A percentile compares a stretch with the other conserved stretches of the same genome.
phyloP scores from a whole-genome alignment of 2,888 invertebrate genomes.

The Drosophila sordidapex region DNA sequence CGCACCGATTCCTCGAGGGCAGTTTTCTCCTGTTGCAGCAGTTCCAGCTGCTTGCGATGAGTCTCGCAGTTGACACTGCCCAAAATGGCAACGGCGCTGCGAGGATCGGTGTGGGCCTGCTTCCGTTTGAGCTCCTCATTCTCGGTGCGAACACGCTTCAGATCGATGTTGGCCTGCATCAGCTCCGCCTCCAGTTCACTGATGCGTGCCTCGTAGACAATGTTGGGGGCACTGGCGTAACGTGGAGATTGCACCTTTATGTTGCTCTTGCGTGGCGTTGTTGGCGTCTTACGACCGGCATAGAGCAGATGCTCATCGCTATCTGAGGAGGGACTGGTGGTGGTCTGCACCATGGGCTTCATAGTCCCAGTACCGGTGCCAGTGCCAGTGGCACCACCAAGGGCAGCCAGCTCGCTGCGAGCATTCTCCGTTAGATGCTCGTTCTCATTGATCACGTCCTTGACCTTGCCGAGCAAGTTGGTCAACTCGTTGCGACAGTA shows the following conservation, averaged over 20 bases:
- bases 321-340: slow-evolving; percentile 86
- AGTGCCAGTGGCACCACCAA: slow-evolving; percentile 79
- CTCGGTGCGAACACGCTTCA: slow-evolving; percentile 90
- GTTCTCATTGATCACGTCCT: slow-evolving; percentile 94
- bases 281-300: slow-evolving; percentile 51
- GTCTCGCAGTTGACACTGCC: slow-evolving; percentile 86
- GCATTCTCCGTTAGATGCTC: slow-evolving; percentile 92
- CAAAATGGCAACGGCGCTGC: slow-evolving; percentile 48
- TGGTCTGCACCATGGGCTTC: slow-evolving; percentile 26
- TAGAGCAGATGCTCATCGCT: slow-evolving; percentile 84
- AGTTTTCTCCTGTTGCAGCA: slow-evolving; percentile 89
- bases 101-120: slow-evolving; percentile 72
- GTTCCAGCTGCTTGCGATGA: slow-evolving; percentile 90
- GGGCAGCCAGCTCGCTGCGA: slow-evolving; percentile 88
- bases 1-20: slow-evolving; percentile 89
- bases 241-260: slow-evolving; percentile 74
- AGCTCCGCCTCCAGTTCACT: slow-evolving; percentile 94
- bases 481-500: slow-evolving; percentile 93
- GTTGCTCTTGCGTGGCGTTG: slow-evolving; percentile 65
- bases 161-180: slow-evolving; percentile 91
- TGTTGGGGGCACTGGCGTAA: slow-evolving; percentile 90
- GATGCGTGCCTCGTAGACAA: slow-evolving; percentile 93
- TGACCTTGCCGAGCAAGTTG: slow-evolving; percentile 91
- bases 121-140: slow-evolving; percentile 86
- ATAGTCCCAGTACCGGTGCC: slow-evolving; percentile 43